These are phyloP conservation scores for Shargacucullia verbasci DNA, from an alignment of 2,888 invertebrate species.

Conservation along the genomic window DNA sequence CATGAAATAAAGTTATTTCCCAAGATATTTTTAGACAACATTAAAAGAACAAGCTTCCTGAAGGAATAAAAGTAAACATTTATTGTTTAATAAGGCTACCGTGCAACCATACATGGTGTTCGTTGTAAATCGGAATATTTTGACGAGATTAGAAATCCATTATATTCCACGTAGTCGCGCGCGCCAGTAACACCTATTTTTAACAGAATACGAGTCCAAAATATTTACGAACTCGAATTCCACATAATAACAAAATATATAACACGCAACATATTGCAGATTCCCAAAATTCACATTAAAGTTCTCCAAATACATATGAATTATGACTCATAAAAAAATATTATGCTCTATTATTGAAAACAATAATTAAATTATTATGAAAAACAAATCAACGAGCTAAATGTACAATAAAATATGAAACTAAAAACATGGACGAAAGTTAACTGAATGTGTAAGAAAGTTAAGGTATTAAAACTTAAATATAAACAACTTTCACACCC, in stretches of 20 bases:
- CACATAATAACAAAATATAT: constrained; percentile 39
- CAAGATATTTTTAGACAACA: constrained; percentile 1
- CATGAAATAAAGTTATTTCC: constrained; percentile 1
- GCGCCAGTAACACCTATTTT: constrained; percentile 38
- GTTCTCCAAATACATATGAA: constrained; percentile 68
- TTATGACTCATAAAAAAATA: constrained; percentile 80
- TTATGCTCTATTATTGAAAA: constrained; percentile 83
- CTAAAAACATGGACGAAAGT: constrained; percentile 87
- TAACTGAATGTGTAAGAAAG: constrained; percentile 84
- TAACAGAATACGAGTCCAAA: constrained; percentile 38
- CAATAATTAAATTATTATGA: constrained; percentile 85
- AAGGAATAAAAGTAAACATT: constrained; percentile 18
- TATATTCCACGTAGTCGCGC: constrained; percentile 26
- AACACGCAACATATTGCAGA: constrained; percentile 84
- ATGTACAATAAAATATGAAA: constrained; percentile 86
- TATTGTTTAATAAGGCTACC: constrained; percentile 2
- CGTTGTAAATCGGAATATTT: constrained; percentile 29
- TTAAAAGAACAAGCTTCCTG: constrained; percentile 9
- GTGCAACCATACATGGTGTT: constrained; percentile 5
- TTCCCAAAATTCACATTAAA: constrained; percentile 80
- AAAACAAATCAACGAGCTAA: constrained; percentile 84
- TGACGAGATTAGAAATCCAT: too few relatives aligned
- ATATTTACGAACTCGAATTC: constrained; percentile 36
- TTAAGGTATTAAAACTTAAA: constrained; percentile 74
- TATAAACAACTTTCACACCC: constrained; percentile 82